Evolutionary conservation across 2,113 vertebrate species (phyloP).

Genomic region (Eptatretus burgeri): DNA sequence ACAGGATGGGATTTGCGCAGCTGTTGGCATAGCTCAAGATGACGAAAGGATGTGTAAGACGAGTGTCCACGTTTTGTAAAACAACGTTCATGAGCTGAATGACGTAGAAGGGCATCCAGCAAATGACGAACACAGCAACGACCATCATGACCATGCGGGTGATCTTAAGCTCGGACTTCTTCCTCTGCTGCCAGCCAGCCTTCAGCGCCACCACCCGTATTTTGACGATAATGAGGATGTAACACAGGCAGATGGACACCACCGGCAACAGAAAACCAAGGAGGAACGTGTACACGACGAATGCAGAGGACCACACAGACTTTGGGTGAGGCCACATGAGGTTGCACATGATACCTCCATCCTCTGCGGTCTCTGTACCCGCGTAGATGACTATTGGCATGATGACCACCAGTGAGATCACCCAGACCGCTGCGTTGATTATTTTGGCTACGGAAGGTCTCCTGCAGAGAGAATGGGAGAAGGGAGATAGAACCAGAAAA

Average conservation of each 20-base stretch:
- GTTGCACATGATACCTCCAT: constrained; percentile 50
- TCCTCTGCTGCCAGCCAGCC: constrained; percentile 59
- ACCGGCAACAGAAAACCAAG: constrained; percentile 60
- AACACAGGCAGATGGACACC: constrained; percentile 52
- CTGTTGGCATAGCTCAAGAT: constrained; percentile 57
- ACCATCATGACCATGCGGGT: constrained; percentile 71
- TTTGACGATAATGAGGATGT: constrained; percentile 55
- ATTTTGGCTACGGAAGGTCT: constrained; percentile 50
- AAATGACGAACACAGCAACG: constrained; percentile 53
- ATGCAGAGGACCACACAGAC: constrained; percentile 35
- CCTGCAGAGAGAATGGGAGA: constrained; percentile 15
- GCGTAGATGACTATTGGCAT: constrained; percentile 53
- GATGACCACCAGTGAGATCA: constrained; percentile 46
- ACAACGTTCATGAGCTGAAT: constrained; percentile 55
- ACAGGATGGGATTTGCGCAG: constrained; percentile 58
- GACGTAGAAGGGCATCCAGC: constrained; percentile 67
- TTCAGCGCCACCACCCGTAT: constrained; percentile 54
- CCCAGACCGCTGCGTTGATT: constrained; percentile 48
- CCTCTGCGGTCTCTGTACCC: constrained; percentile 34
- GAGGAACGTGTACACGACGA: constrained; percentile 49
- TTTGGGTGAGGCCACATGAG: constrained; percentile 54
- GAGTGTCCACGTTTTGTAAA: constrained; percentile 37
- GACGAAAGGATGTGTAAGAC: constrained; percentile 49
- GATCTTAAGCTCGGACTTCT: constrained; percentile 48
- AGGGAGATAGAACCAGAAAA: constrained; percentile 3